Conservation (phyloP, 2,888 invertebrate genomes). For the Amblyjoppa proteus region DNA sequence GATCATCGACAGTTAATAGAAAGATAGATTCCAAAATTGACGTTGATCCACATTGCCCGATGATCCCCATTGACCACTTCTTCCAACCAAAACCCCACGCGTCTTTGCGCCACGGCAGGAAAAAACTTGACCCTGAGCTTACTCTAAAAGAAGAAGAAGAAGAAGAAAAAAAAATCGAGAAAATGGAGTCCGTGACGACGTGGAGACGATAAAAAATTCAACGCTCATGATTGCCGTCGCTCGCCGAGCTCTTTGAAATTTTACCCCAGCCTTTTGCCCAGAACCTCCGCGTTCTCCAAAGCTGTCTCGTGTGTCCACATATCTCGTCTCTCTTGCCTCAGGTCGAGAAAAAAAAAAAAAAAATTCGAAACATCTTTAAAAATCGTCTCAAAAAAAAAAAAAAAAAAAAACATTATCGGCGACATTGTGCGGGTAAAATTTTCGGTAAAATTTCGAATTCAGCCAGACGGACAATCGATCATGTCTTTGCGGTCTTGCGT, state of each 20-base stretch:
- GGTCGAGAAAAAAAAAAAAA: not conserved
- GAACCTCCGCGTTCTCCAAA: slow-evolving; percentile 4
- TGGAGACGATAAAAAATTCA: slow-evolving; percentile 55
- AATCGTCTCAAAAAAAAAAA: not conserved
- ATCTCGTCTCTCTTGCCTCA: not conserved
- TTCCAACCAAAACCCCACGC: no score
- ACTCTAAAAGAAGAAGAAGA: not conserved
- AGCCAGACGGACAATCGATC: not conserved
- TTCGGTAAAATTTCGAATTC: not conserved
- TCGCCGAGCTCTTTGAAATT: slow-evolving; percentile 47
- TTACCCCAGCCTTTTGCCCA: slow-evolving; percentile 19
- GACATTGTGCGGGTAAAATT: no score
- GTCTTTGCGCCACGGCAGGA: no score
- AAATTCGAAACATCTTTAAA: not conserved
- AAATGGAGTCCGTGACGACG: slow-evolving; percentile 15
- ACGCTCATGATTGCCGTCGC: slow-evolving; percentile 52
- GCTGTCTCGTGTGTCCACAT: not conserved
- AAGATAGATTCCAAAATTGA: no score
- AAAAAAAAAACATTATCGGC: not conserved
- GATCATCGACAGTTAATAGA: no score
- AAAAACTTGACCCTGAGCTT: no score
- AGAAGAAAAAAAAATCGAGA: slow-evolving; percentile 14
- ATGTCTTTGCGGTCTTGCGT: not conserved
- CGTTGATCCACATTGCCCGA: no score
- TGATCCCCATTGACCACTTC: no score